Evolutionary conservation across 1,140 invertebrate species (phyloP).

Genomic region (Drosophila pandora): DNA sequence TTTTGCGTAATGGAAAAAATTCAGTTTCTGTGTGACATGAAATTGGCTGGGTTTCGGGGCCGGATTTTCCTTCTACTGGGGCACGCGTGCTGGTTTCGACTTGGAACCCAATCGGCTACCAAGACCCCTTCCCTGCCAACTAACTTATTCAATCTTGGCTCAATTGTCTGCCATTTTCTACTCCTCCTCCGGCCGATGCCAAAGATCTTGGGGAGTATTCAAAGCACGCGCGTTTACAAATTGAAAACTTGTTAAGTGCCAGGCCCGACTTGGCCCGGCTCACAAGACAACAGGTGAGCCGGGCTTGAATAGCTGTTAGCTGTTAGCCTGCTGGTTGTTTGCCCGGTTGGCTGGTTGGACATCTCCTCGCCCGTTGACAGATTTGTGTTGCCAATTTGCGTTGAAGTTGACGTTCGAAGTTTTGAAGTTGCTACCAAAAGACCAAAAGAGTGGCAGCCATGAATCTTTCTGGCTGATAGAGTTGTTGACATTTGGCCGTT

Average conservation of each 20-base stretch:
- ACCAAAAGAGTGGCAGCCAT: constrained; percentile 11
- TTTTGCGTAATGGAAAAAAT: constrained; percentile 35
- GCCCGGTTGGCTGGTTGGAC: constrained; percentile 26
- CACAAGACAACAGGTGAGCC: constrained; percentile 63
- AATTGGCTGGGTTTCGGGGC: constrained; percentile 21
- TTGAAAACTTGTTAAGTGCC: constrained; percentile 79
- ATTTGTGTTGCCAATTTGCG: constrained; percentile 76
- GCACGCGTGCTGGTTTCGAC: constrained; percentile 48
- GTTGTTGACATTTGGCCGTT: constrained; percentile 72
- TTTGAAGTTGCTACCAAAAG: constrained; percentile 38
- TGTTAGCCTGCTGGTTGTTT: constrained; percentile 12
- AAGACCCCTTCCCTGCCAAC: not conserved
- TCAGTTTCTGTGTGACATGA: constrained; percentile 18
- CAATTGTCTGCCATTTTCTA: constrained; percentile 52
- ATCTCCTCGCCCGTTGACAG: constrained; percentile 57
- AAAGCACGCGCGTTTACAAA: constrained; percentile 81
- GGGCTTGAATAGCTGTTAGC: not conserved
- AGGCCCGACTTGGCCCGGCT: constrained; percentile 32
- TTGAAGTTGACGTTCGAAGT: constrained; percentile 32
- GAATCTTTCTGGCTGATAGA: constrained; percentile 63
- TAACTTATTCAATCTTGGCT: constrained; percentile 49
- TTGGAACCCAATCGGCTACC: constrained; percentile 48
- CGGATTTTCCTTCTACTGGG: constrained; percentile 19
- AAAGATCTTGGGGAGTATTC: constrained; percentile 58
- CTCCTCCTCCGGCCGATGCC: constrained; percentile 9